Evolutionary conservation across 1,140 invertebrate species (phyloP).

Genomic region (Scaptomyza montana): DNA sequence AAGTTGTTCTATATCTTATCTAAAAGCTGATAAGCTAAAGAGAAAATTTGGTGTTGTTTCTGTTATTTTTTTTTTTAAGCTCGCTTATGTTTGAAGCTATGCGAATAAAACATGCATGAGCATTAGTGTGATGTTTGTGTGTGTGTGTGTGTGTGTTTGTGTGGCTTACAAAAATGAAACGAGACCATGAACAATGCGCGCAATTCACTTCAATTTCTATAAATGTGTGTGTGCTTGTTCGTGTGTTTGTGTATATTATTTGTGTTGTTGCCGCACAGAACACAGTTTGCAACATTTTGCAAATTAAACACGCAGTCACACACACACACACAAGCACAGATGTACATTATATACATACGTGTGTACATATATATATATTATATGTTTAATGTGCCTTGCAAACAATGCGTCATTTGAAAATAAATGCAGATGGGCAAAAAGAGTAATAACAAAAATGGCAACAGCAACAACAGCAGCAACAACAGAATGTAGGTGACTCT

Average conservation of each 20-base stretch:
- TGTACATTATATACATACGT: conserved; percentile 4
- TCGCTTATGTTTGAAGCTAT: conserved; percentile 15
- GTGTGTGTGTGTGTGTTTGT: conserved; percentile 28
- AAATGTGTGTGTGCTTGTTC: conserved; percentile 19
- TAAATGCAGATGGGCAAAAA: conserved; percentile 47
- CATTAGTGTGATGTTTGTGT: conserved; percentile 15
- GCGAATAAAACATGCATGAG: conserved; percentile 22
- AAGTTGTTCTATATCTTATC: conserved; percentile 51
- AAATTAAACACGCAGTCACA: conserved; percentile 70
- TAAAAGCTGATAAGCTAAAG: conserved; percentile 29
- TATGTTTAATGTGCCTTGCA: conserved; percentile 21
- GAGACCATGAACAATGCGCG: conserved; percentile 62
- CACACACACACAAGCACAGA: conserved; percentile 12
- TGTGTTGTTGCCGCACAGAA: conserved; percentile 1
- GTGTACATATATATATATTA: not conserved
- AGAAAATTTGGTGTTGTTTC: conserved; percentile 12
- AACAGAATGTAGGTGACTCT: conserved; percentile 65
- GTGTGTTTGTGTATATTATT: conserved; percentile 34
- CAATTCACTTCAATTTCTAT: conserved; percentile 73
- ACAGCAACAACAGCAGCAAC: conserved; percentile 13
- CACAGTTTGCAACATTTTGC: conserved; percentile 55
- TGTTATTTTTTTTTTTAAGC: not conserved
- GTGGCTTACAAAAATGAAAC: conserved; percentile 29
- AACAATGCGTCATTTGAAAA: conserved; percentile 78
- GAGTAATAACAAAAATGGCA: conserved; percentile 39